These are phyloP conservation scores for Alectura lathami DNA, from an alignment of 2,113 vertebrate species.

Conservation along the genomic window DNA sequence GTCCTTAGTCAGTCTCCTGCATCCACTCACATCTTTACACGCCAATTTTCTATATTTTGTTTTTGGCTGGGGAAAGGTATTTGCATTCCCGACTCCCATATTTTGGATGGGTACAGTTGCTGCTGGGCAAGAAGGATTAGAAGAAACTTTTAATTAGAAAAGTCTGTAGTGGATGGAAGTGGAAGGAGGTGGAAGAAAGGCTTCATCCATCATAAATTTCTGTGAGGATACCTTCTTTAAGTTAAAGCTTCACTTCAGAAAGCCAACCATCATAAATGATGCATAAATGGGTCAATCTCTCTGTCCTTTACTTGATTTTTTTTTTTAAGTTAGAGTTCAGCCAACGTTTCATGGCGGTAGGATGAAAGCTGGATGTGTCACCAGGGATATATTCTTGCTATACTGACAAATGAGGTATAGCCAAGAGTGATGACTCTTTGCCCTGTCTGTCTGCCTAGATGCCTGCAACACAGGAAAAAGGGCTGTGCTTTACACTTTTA, in stretches of 20 bases:
- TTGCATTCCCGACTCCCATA: not conserved
- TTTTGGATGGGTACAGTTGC: not conserved
- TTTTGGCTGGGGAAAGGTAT: rapidly evolving
- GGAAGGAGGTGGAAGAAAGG: not conserved
- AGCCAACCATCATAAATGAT: not conserved
- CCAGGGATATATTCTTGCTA: not conserved
- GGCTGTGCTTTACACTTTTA: not conserved
- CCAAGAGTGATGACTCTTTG: not conserved
- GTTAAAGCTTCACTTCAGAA: not conserved
- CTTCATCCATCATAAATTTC: not conserved
- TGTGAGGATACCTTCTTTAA: not conserved
- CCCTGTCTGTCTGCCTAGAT: not conserved
- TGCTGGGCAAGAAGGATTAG: not conserved
- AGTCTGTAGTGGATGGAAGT: not conserved
- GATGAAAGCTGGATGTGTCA: not conserved
- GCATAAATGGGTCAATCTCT: not conserved
- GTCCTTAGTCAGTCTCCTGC: not conserved
- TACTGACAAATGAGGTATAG: not conserved
- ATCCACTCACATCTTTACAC: not conserved
- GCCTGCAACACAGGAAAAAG: rapidly evolving
- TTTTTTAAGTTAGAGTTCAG: not conserved
- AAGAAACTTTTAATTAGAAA: not conserved
- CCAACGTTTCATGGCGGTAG: not conserved
- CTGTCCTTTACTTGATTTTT: not conserved
- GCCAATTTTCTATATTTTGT: not conserved